Percentiles rank a stretch among this genome's conserved stretches.
These are phyloP conservation scores for Coecobrya sp. DNA, from an alignment of 2,888 invertebrate species.

Conservation along the genomic window DNA sequence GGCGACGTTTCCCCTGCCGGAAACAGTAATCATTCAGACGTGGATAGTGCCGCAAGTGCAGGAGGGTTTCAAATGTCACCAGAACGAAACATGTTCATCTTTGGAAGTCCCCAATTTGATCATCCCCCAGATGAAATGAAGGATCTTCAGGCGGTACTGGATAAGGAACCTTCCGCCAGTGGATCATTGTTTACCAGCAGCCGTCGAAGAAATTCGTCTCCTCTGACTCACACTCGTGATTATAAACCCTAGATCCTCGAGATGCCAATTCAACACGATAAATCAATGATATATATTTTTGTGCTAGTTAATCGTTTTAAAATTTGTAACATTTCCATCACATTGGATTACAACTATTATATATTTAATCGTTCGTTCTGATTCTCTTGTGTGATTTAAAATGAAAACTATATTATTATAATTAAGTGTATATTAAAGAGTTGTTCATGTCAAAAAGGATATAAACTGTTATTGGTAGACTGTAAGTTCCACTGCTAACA, in stretches of 20 bases:
- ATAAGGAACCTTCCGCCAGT: slow-evolving; percentile 46
- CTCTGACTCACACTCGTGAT: slow-evolving; percentile 71
- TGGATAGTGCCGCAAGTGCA: slow-evolving; percentile 86
- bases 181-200: background rate
- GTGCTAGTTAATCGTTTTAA: slow-evolving; percentile 65
- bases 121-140: slow-evolving; percentile 80
- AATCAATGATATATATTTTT: slow-evolving; percentile 62
- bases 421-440: background rate
- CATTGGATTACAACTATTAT: slow-evolving; percentile 19
- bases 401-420: background rate
- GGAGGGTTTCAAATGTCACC: slow-evolving; percentile 85
- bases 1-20: slow-evolving; percentile 81
- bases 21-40: slow-evolving; percentile 85
- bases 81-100: slow-evolving; percentile 83
- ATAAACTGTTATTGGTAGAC: background rate
- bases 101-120: slow-evolving; percentile 85
- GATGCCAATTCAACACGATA: slow-evolving; percentile 54
- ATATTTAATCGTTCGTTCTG: background rate
- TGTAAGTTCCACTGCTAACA: background rate
- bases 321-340: slow-evolving; percentile 62
- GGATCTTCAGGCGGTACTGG: slow-evolving; percentile 74
- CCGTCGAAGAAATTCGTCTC: slow-evolving; percentile 65
- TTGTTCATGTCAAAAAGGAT: background rate
- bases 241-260: slow-evolving; percentile 62
- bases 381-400: slow-evolving; percentile 10